Base-by-base conservation (phyloP, 2,797 vertebrate genomes). In the Neomorphus geoffroyi region DNA sequence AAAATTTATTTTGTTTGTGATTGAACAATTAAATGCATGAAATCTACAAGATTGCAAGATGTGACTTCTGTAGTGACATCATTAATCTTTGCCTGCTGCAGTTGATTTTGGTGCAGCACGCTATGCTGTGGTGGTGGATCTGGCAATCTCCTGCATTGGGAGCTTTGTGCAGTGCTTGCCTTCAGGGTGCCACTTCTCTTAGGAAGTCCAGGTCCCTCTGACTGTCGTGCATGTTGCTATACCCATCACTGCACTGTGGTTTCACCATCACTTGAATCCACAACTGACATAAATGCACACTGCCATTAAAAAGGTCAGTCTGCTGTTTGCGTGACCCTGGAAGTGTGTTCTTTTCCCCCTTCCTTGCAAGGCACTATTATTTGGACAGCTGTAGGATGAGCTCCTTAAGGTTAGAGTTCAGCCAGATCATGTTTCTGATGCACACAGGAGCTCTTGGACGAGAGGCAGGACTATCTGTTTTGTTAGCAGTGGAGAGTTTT, bases 271-370 rank as follows among this genome's bases (percentile, higher is more conserved):
- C 39, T 70, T 56, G 48, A 71, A 71, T 82, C 26, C 21, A 11
- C 18, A 43, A 6, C 18, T 18, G 0, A 37, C 2, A 1, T 41
- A 43, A 60, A 22, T 0, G 0, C 11, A 3, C 5, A 0, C 21
- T 64, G 33, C 41, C 5, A 1, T 90, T 71, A 10, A n/a, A 35
- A 48, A 72, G n/a, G n/a, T 18, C 24, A 15, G 37, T 10, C 8
- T 75, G 62, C 39, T 85, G 18, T 70, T 88, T 28, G 3, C 66
- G 30, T 62, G 71, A 82, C 35, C 41, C 26, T 33, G 18, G 39
- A 32, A 80, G 2, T 1, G 3, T 80, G 21, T 86, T 80, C 39
- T 65, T 88, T 80, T 26, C 5, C 30, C 7, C 11, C 43, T 65
- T 72, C 19, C 24, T 77, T 86, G 23, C 53, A 48, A 37, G 67